These are phyloP conservation scores for Rostratula benghalensis DNA, from an alignment of 2,113 vertebrate species.

Conservation along the genomic window DNA sequence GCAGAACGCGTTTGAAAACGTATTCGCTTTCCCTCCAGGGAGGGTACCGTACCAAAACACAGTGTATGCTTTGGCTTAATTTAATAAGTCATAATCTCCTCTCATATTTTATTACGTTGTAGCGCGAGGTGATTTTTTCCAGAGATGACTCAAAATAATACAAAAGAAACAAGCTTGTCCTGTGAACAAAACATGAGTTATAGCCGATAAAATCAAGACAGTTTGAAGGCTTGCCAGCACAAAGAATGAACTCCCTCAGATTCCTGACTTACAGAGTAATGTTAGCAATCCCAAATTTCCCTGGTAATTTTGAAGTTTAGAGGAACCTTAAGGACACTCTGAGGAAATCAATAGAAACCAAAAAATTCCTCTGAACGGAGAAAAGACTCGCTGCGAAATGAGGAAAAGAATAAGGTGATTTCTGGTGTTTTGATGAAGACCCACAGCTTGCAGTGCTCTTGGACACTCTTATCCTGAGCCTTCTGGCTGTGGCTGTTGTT, in stretches of 20 bases:
- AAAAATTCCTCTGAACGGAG: background rate
- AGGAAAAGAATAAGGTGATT: constrained; percentile 42
- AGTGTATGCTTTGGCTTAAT: constrained; percentile 67
- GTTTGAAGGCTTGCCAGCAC: constrained; percentile 64
- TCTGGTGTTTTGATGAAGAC: constrained; percentile 27
- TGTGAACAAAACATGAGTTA: constrained; percentile 64
- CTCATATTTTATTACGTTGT: constrained; percentile 62
- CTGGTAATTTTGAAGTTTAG: constrained; percentile 39
- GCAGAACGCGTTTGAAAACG: constrained; percentile 56
- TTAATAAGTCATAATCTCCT: constrained; percentile 71
- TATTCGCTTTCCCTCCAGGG: constrained; percentile 58
- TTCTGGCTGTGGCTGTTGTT: background rate
- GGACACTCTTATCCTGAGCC: background rate
- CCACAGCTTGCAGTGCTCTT: background rate
- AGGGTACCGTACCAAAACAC: constrained; percentile 46
- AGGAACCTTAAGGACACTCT: constrained; percentile 40
- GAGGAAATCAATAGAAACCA: constrained; percentile 32
- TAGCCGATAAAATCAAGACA: constrained; percentile 69
- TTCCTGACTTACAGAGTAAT: constrained; percentile 52
- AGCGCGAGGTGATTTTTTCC: constrained; percentile 66
- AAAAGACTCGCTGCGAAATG: background rate
- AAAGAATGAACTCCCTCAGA: constrained; percentile 59
- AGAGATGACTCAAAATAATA: constrained; percentile 69
- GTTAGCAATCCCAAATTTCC: constrained; percentile 41
- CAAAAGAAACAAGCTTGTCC: constrained; percentile 65